Evolutionary conservation across 2,113 vertebrate species (phyloP).

Genomic region (Emydura subglobosa): DNA sequence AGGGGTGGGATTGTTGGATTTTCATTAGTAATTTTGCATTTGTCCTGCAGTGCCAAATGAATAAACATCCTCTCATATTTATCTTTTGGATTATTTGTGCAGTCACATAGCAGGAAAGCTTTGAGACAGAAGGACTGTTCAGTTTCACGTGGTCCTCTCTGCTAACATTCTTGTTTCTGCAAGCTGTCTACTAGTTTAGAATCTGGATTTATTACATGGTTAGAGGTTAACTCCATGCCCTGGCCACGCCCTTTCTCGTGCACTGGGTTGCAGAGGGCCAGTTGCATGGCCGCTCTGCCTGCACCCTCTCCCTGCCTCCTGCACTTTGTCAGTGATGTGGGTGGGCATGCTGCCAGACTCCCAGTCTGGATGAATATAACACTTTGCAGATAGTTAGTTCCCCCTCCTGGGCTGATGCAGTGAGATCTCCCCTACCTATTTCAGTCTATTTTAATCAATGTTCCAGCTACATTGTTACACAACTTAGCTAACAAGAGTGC

Average conservation of each 20-base stretch:
- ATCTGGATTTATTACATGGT: fast-evolving
- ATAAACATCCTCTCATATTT: neutral
- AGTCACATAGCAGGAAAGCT: fast-evolving
- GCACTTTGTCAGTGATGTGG: neutral
- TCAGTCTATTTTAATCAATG: neutral
- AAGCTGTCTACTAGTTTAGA: neutral
- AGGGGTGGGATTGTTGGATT: neutral
- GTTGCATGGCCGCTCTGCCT: fast-evolving
- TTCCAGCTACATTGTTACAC: neutral
- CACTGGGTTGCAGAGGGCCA: fast-evolving
- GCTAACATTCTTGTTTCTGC: neutral
- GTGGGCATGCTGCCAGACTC: neutral
- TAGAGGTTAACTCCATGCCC: fast-evolving
- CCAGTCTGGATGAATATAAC: neutral
- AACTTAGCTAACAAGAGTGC: neutral
- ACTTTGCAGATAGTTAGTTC: neutral
- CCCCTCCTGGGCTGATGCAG: neutral
- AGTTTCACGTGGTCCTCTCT: neutral
- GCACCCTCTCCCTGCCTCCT: neutral
- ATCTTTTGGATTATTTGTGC: neutral
- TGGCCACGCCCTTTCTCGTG: neutral
- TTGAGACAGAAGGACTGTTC: neutral
- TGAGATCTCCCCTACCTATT: neutral
- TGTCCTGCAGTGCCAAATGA: neutral
- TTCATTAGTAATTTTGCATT: neutral